Conservation (phyloP, 2,888 invertebrate genomes). For the Eledona agricola region DNA sequence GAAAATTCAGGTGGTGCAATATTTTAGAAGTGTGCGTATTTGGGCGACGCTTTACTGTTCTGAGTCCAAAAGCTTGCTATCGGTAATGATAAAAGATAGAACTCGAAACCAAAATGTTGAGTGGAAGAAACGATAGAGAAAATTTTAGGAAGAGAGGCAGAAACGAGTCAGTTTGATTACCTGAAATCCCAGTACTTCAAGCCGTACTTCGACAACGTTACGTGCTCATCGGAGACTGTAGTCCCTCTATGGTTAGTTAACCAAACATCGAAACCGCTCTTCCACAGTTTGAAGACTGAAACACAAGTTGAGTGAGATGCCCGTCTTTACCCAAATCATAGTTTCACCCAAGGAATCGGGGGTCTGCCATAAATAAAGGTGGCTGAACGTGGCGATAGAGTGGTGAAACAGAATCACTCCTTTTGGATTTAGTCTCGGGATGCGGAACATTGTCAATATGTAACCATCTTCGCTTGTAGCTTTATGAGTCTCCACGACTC, state of each 20-base stretch:
- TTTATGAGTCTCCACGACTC: conserved; percentile 6
- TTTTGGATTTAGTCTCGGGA: conserved; percentile 27
- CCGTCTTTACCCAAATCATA: background rate
- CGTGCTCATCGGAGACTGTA: conserved; percentile 29
- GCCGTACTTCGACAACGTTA: conserved; percentile 5
- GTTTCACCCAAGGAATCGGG: conserved; percentile 12
- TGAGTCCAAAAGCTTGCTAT: too few relatives aligned
- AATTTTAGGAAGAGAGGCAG: too few relatives aligned
- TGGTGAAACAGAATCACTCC: conserved; percentile 35
- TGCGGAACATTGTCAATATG: conserved; percentile 30
- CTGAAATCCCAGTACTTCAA: conserved; percentile 38
- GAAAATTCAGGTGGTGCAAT: too few relatives aligned
- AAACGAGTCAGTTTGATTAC: too few relatives aligned
- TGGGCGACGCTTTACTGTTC: too few relatives aligned
- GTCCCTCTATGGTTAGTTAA: conserved; percentile 38
- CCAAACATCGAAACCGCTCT: conserved; percentile 39
- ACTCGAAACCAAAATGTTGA: too few relatives aligned
- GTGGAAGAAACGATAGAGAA: too few relatives aligned
- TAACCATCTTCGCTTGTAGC: conserved; percentile 38
- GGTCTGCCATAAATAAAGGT: conserved; percentile 14
- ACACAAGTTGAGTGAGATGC: background rate
- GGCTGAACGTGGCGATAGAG: conserved; percentile 21
- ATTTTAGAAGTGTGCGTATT: too few relatives aligned
- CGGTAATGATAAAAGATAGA: too few relatives aligned
- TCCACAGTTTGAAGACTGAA: conserved; percentile 31